Conservation (phyloP, 2,797 vertebrate genomes). For the Smutsia gigantea region DNA sequence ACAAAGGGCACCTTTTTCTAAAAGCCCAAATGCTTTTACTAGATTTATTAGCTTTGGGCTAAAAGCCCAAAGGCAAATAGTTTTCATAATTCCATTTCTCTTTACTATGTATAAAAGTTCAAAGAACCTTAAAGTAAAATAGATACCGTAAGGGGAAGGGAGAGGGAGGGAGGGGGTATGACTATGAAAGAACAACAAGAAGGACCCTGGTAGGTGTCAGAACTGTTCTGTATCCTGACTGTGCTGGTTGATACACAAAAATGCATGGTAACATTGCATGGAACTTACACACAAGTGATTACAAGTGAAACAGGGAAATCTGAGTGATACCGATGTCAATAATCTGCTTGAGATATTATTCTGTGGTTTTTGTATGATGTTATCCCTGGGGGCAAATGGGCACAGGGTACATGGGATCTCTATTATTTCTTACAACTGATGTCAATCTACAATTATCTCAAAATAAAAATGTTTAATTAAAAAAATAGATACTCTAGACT, state of each 20-base stretch:
- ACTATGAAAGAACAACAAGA: neutral
- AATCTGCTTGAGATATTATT: neutral
- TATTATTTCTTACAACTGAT: neutral
- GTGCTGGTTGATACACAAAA: neutral
- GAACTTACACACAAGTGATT: neutral
- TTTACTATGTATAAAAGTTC: neutral
- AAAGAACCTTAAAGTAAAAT: neutral
- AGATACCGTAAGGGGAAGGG: neutral
- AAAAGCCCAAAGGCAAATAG: neutral
- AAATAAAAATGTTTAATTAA: neutral
- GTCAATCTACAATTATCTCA: neutral
- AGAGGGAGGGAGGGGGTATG: neutral
- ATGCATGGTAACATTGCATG: neutral
- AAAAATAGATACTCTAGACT: neutral
- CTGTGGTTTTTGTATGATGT: neutral
- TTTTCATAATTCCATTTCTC: conserved; percentile 21
- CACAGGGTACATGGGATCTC: neutral
- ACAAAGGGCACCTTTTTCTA: neutral
- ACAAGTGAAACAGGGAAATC: neutral
- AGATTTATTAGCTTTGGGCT: too few relatives aligned
- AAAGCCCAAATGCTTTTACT: neutral
- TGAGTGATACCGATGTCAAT: neutral
- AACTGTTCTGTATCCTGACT: neutral
- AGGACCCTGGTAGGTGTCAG: too few relatives aligned
- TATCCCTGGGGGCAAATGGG: neutral